A percentile compares a stretch with the other conserved stretches of the same genome.
Conservation (phyloP, 2,797 vertebrate genomes). For the Labeo calbasu region DNA sequence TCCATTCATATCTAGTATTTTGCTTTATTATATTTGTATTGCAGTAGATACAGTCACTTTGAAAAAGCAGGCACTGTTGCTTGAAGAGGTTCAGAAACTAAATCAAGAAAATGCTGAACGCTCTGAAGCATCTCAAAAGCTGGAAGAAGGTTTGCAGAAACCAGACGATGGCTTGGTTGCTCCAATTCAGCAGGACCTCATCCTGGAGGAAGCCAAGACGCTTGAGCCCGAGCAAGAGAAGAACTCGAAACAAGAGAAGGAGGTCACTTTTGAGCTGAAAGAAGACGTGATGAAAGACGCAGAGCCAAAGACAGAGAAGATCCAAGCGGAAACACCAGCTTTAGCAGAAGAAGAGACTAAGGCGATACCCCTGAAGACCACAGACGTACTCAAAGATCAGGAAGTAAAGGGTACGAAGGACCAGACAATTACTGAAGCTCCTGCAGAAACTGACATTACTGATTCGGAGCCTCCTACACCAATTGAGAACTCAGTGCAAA, state of each 20-base stretch:
- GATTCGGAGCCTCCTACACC: background rate
- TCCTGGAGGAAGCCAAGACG: conserved; percentile 62
- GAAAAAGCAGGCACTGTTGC: conserved; percentile 76
- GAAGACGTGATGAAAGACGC: conserved; percentile 42
- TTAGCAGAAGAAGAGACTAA: conserved; percentile 47
- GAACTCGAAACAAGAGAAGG: conserved; percentile 37
- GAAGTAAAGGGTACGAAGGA: conserved; percentile 52
- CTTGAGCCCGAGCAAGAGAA: conserved; percentile 43
- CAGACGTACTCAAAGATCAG: conserved; percentile 38
- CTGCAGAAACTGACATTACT: conserved; percentile 30
- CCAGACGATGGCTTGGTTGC: conserved; percentile 47
- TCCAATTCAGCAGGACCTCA: conserved; percentile 60
- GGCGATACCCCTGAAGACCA: conserved; percentile 36
- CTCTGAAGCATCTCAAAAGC: conserved; percentile 58
- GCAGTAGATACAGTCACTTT: conserved; percentile 74
- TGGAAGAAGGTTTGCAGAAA: conserved; percentile 57
- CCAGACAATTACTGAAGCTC: conserved; percentile 48
- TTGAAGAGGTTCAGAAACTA: conserved; percentile 84
- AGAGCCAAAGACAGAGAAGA: conserved; percentile 32
- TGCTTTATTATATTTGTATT: conserved; percentile 22
- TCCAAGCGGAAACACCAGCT: conserved; percentile 45
- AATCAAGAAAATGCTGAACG: conserved; percentile 83
- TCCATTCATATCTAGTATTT: background rate
- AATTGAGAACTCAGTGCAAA: conserved; percentile 34
- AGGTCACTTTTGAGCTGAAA: conserved; percentile 42